Percentiles rank a stretch among this genome's conserved stretches.
Conservation (phyloP, 2,113 vertebrate genomes). For the Galbula dea region DNA sequence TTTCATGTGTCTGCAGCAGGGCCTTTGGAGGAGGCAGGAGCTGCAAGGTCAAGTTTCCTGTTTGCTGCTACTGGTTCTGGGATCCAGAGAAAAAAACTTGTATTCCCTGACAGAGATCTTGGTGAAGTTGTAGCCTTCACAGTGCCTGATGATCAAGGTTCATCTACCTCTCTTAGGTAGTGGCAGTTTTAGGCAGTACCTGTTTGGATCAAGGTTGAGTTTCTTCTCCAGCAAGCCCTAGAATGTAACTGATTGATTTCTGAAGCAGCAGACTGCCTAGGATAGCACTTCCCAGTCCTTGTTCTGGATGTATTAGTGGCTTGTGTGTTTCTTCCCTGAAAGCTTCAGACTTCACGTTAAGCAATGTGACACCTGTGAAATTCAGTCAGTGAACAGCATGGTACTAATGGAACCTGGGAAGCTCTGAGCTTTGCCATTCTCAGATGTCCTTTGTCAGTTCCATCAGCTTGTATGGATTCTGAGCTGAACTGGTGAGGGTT, state of each 20-base stretch:
- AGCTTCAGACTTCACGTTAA: not conserved
- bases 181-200: not conserved
- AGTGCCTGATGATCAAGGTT: not conserved
- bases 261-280: not conserved
- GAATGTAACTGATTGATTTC: not conserved
- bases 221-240: not conserved
- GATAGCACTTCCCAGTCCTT: not conserved
- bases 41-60: not conserved
- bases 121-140: not conserved
- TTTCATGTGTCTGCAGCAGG: not conserved
- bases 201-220: not conserved
- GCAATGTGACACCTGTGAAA: not conserved
- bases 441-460: not conserved
- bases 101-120: not conserved
- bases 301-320: not conserved
- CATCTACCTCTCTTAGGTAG: not conserved
- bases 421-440: not conserved
- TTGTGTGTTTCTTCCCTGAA: not conserved
- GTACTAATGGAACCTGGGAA: not conserved
- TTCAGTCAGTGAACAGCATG: fast-evolving
- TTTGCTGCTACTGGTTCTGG: not conserved
- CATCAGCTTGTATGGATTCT: not conserved
- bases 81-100: not conserved
- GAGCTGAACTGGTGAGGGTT: not conserved
- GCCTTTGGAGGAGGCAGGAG: not conserved